A percentile compares a stretch with the other conserved stretches of the same genome.
Conservation (phyloP, 1,140 invertebrate genomes). For the Brachionus sp. region DNA sequence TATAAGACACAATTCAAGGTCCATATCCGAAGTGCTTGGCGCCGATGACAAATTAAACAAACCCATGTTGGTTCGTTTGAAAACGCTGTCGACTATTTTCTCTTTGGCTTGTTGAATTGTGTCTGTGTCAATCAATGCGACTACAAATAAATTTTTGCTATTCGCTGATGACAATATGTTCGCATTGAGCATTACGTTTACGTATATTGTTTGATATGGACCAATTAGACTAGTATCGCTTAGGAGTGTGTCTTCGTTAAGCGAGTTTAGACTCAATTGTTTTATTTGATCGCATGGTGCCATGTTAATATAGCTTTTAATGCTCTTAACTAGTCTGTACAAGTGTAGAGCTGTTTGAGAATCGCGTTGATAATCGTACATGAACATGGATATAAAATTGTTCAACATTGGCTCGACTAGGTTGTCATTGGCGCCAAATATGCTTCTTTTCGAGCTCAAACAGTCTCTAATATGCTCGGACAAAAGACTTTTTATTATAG, state of each 20-base stretch:
- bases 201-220: background rate
- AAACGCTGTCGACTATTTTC: conserved; percentile 5
- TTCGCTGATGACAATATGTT: background rate
- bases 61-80: background rate
- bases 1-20: conserved; percentile 13
- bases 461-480: background rate
- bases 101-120: conserved; percentile 2
- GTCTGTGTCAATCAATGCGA: background rate
- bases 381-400: conserved; percentile 24
- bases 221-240: background rate
- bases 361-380: conserved; percentile 45
- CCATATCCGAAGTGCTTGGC: background rate
- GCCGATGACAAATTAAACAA: background rate
- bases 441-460: background rate
- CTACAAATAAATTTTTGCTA: background rate
- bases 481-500: background rate
- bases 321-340: background rate
- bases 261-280: background rate
- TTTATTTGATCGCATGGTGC: conserved; percentile 12
- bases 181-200: background rate
- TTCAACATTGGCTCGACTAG: background rate
- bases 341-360: background rate
- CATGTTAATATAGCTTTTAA: background rate
- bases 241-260: background rate
- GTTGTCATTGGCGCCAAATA: background rate